Base-by-base conservation (phyloP, 2,797 vertebrate genomes). In the Enteromius mattozi region DNA sequence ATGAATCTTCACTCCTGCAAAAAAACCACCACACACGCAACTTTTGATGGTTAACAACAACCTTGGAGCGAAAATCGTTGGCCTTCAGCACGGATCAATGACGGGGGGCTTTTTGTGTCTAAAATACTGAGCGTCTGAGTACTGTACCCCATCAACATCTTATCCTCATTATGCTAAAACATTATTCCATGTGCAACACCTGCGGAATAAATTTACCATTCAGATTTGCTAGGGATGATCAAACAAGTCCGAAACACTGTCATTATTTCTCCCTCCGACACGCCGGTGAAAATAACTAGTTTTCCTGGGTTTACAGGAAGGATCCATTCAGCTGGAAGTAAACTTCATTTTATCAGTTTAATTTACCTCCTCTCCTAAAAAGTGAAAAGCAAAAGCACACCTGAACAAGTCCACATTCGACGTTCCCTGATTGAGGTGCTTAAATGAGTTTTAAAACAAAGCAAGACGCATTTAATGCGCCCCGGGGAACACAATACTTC, bases 131-230 rank as follows among this genome's bases (percentile, higher is more conserved):
- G 84, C 83, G 69, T 83, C 94, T 92, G 94, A 94, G 94, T 93
- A 92, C 93, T 91, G 93, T 92, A 92, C 90, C 92, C 92, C 93
- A 93, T 93, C 93, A 92, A 92, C 94, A 94, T 93, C 94, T 95
- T 95, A 89, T 93, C 91, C 94, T 92, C 94, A 96, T 96, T 96
- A 95, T 94, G 92, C 94, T 92, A 93, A 92, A 93, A 93, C 94
- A 94, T 94, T 94, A 95, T 95, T 95, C 93, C 92, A 93, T 92
- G 94, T 93, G 94, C 93, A 96, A 95, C 95, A 96, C 95, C 95
- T 96, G 95, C 95, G 93, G 94, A 95, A 95, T 93, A 95, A 95
- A 96, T 95, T 95, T 95, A 94, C 93, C 94, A 94, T 95, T 94
- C 93, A 94, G 94, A 95, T 96, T 94, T 94, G 94, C 93, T 91